A percentile compares a stretch with the other conserved stretches of the same genome.
These are phyloP conservation scores for Linyphia triangularis DNA, from an alignment of 2,888 invertebrate genomes.

Conservation along the genomic window DNA sequence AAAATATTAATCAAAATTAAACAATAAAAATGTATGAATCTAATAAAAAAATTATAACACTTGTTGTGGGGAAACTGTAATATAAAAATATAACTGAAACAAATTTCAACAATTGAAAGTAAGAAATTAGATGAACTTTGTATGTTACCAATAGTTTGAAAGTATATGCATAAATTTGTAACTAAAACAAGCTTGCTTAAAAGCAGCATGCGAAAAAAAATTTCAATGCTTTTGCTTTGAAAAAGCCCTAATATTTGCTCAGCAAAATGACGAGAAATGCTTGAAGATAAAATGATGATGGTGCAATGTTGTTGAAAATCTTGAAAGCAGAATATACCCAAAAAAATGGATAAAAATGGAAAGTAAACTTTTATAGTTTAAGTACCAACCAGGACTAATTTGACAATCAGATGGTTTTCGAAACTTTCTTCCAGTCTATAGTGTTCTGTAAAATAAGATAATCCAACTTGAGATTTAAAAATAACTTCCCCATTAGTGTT, in stretches of 20 bases:
- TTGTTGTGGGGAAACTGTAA: too few relatives aligned
- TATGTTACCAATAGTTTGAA: too few relatives aligned
- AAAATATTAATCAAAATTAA: too few relatives aligned
- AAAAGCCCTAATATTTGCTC: background rate
- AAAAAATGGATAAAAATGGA: constrained; percentile 3
- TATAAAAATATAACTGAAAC: too few relatives aligned
- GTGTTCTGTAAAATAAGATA: constrained; percentile 87
- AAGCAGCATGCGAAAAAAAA: background rate
- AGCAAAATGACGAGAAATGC: background rate
- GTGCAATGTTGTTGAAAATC: constrained; percentile 20
- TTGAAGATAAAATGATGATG: background rate
- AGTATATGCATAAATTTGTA: background rate
- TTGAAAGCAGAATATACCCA: background rate
- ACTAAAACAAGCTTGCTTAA: background rate
- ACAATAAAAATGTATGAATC: too few relatives aligned
- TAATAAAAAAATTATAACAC: too few relatives aligned
- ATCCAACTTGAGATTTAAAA: constrained; percentile 30
- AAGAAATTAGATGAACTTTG: too few relatives aligned
- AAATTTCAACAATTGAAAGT: too few relatives aligned
- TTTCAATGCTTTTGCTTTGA: background rate
- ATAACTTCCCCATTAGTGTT: background rate
- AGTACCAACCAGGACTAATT: constrained; percentile 92
- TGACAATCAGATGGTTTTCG: constrained; percentile 98
- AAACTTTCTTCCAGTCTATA: constrained; percentile 98
- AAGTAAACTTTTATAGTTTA: constrained; percentile 24